Base-by-base conservation (phyloP, 2,797 vertebrate species). In the Tapirus indicus region DNA sequence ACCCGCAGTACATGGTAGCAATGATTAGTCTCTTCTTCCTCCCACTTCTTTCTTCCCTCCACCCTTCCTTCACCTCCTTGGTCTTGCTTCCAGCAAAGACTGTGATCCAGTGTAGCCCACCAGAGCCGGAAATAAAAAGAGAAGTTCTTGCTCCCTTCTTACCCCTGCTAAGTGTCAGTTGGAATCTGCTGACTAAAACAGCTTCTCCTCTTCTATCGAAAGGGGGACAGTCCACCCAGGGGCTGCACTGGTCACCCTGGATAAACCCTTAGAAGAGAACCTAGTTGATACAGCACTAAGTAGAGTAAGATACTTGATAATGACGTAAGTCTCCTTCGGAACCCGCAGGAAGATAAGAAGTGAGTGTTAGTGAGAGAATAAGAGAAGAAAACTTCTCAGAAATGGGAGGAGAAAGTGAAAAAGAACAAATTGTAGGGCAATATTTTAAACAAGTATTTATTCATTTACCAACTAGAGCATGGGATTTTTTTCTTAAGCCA, bases 401-500 rank as follows among this genome's bases (percentile, higher is more conserved):
- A 58, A 8, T 18, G 14, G 12, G 38, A 77, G 29, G 27, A 58
- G 47, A 80, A 83, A 84, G 7, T 58, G 32, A 74, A 91, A 38
- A 54, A n/a, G 9, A 82, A 80, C 23, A 88, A 60, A 54, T 25
- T 25, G 7, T 23, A 85, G 38, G 32, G 20, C 1, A 72, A 38
- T 38, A 29, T 44, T 95, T 95, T 80, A 91, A 92, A n/a, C 4
- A 90, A 82, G 7, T 18, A 41, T 77, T 69, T 83, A 74, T 23
- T 79, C 66, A 78, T 90, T 95, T 86, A 88, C 78, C 83, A 56
- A 85, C 23, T 85, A 91, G 10, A 88, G 21, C 91, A 83, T 64
- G 20, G 13, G 12, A 12, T 78, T 78, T 91, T 92, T 49, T 27
- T 14, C n/a, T 52, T n/a, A 69, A 60, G 21, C 4, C 18, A 74